Evolutionary conservation across 2,888 invertebrate species (phyloP).

Genomic region (Stenichneumon culpator): DNA sequence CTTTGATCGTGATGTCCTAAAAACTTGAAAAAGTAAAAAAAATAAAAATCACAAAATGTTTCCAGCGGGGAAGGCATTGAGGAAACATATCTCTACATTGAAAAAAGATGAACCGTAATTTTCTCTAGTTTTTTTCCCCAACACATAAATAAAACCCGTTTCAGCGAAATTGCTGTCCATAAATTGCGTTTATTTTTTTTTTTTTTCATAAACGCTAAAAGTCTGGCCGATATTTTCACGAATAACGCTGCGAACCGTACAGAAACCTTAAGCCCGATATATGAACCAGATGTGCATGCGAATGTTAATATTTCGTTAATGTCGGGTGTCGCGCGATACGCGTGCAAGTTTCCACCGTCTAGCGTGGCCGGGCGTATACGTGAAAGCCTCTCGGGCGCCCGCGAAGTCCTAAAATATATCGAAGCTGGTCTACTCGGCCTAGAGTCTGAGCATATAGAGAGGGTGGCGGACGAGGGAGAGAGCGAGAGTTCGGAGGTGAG

Average conservation of each 20-base stretch:
- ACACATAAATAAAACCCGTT: slow-evolving; percentile 13
- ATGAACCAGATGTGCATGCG: slow-evolving; percentile 44
- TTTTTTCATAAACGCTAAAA: slow-evolving; percentile 14
- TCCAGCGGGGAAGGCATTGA: not conserved
- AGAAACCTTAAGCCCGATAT: slow-evolving; percentile 22
- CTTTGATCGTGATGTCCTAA: no score
- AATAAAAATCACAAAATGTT: not conserved
- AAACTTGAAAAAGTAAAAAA: not conserved
- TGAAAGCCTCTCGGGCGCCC: slow-evolving; percentile 38
- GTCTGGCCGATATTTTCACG: slow-evolving; percentile 23
- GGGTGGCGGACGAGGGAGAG: slow-evolving; percentile 33
- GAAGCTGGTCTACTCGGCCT: slow-evolving; percentile 38
- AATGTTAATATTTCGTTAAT: slow-evolving; percentile 59
- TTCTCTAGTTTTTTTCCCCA: not conserved
- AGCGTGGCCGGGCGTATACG: slow-evolving; percentile 36
- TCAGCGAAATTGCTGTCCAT: slow-evolving; percentile 23
- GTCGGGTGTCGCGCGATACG: slow-evolving; percentile 16
- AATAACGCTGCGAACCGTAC: slow-evolving; percentile 5
- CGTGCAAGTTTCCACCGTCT: slow-evolving; percentile 21
- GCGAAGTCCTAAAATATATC: slow-evolving; percentile 68
- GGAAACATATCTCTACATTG: not conserved
- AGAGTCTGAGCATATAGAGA: slow-evolving; percentile 33
- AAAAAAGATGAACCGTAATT: not conserved
- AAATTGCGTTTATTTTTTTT: not conserved
- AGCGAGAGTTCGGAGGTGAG: slow-evolving; percentile 51